Evolutionary conservation across 2,888 invertebrate genomes (phyloP), one percentile per base, ranked within the genome.

Genomic region (Lasioglossum marginatum): DNA sequence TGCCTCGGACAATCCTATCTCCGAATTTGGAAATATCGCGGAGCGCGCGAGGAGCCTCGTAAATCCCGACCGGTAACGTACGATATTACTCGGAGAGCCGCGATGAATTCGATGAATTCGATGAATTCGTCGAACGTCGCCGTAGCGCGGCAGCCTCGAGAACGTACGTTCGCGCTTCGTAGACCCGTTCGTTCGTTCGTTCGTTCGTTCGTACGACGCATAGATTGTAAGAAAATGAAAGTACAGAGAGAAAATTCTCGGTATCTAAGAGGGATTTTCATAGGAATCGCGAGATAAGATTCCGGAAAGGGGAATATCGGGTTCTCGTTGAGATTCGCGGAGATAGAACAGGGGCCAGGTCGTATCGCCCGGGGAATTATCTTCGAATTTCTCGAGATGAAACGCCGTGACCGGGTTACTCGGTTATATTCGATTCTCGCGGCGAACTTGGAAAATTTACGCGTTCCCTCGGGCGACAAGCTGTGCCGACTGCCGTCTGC

Each of bases 401-500:
- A 89, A 89, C 88, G 88, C 68, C 89, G 85, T 89, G 89, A 89
- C 89, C 85, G 82, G 89, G 89, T 89, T 89, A 89, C 81, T 85
- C 89, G 89, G 85, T 78, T 87, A 85, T 82, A 88, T 89, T 89
- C 89, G 89, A 82, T 81, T 81, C 87, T 81, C 83, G 81, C 45
- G 34, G 81, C 81, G 86, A 87, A 87, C 72, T 87, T 83, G 87
- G 87, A 81, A 86, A 87, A 87, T 87, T 87, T 87, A 87, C 86
- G 86, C 77, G 75, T 77, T 79, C 86, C 86, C 85, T 31, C 60
- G 77, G 86, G 85, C 82, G 81, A 70, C 63, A 74, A 23, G 81
- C 80, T 71, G 16, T 48, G 70, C 70, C 37, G 70, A 40, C 60
- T 60, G 27, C 60, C 60, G 27, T 14, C 60, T 60, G 60, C 60